Base-by-base conservation (phyloP, 1,140 invertebrate genomes). In the Meloidogyne exigua region DNA sequence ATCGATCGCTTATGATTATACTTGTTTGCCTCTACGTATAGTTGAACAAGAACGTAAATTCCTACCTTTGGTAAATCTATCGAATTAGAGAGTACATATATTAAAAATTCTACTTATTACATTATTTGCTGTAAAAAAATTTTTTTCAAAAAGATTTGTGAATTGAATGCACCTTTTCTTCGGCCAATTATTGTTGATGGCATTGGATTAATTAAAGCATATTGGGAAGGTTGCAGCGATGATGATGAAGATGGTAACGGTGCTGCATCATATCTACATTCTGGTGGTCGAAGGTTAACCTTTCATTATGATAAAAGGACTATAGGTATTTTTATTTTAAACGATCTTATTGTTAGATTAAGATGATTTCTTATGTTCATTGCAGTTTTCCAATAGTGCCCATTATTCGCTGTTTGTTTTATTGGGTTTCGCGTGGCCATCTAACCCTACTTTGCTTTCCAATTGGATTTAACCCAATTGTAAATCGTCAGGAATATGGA, bases 391-490 rank as follows among this genome's bases (percentile, higher is more conserved):
- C 76, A n/a, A 44, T 78, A 13, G 64, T 78, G 23, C 75, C 76
- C 32, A 77, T 78, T 36, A 67, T 78, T 26, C 76, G 76, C 21
- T 78, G 76, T 57, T 42, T 78, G 21, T 78, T 78, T 57, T 78
- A 78, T 39, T 78, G 76, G 76, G n/a, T 78, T 44, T 77, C 76
- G 15, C 32, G 57, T 15, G 76, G 76, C n/a, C 76, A 78, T 62
- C 68, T 39, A 32, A 78, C 76, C 13, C 11, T 36, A 28, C 64
- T 78, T 63, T 77, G 76, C 21, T 78, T 76, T 68, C 71, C 76
- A 12, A 4, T 44, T 18, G 44, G n/a, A 7, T 78, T 66, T 66
- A 78, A 73, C n/a, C 76, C 76, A 25, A 42, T 78, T n/a, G 69
- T 5, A 23, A 49, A 63, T 44, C 25, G 13, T 18, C 49, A 76